Evolutionary conservation across 1,140 invertebrate species (phyloP).

Genomic region (Drosophila varians): DNA sequence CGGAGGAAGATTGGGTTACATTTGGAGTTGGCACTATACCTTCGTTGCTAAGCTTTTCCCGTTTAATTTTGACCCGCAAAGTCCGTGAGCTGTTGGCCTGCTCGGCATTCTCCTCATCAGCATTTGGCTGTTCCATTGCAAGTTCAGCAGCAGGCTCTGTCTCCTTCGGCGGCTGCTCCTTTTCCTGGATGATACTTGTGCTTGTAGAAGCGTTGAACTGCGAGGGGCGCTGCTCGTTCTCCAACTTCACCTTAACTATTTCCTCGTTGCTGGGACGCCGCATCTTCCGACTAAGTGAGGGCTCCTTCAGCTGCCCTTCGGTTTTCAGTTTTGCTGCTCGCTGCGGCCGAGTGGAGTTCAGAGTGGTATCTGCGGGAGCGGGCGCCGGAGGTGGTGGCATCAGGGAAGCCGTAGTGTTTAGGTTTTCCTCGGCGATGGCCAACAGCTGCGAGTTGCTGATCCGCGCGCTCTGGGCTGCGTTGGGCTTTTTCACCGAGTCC

Average conservation of each 20-base stretch:
- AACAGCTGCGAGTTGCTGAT: slow-evolving; percentile 67
- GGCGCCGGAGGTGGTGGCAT: slow-evolving; percentile 73
- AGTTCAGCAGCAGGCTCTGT: background rate
- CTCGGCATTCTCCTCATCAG: slow-evolving; percentile 6
- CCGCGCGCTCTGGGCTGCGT: slow-evolving; percentile 23
- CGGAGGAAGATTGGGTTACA: slow-evolving; percentile 19
- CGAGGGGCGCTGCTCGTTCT: slow-evolving; percentile 66
- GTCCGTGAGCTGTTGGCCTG: background rate
- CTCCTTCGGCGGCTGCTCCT: background rate
- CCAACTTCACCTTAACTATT: slow-evolving; percentile 51
- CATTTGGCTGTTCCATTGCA: background rate
- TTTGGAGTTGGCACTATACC: background rate
- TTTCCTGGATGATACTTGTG: background rate
- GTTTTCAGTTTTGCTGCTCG: slow-evolving; percentile 68
- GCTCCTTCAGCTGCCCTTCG: slow-evolving; percentile 69
- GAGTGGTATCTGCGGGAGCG: slow-evolving; percentile 32
- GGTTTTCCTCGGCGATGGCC: slow-evolving; percentile 47
- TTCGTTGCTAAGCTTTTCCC: slow-evolving; percentile 64
- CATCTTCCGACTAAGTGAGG: slow-evolving; percentile 46
- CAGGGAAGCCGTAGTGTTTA: slow-evolving; percentile 47
- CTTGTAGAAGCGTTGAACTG: slow-evolving; percentile 35
- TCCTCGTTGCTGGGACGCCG: slow-evolving; percentile 56
- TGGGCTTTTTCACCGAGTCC: background rate
- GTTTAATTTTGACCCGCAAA: slow-evolving; percentile 62
- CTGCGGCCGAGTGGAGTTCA: slow-evolving; percentile 55